These are phyloP conservation scores for Cyprinus carpio DNA, from an alignment of 2,113 vertebrate species.

Conservation along the genomic window DNA sequence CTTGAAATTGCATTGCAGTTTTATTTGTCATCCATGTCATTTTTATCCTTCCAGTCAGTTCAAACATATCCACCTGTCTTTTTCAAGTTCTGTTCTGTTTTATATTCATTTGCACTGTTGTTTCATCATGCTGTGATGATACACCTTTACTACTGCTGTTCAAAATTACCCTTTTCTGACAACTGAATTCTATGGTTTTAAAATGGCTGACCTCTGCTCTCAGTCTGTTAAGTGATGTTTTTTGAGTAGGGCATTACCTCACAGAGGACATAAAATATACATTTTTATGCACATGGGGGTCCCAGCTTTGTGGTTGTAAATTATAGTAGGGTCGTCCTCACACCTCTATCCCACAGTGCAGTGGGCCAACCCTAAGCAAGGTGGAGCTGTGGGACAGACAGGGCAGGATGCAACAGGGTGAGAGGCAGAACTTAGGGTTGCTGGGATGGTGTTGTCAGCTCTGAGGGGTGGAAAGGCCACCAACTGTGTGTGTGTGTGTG, in stretches of 20 bases:
- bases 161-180: conserved; percentile 41
- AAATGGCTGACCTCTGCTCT: conserved; percentile 43
- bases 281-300: conserved; percentile 37
- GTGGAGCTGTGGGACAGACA: conserved; percentile 17
- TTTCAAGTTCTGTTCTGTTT: conserved; percentile 2
- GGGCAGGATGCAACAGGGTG: background rate
- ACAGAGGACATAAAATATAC: conserved; percentile 36
- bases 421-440: background rate
- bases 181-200: conserved; percentile 51
- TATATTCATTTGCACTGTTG: conserved; percentile 11
- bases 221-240: conserved; percentile 42
- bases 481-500: conserved; percentile 18
- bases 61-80: background rate
- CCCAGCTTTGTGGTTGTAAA: conserved; percentile 49
- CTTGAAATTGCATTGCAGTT: background rate
- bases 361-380: conserved; percentile 10
- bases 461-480: background rate
- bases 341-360: conserved; percentile 33
- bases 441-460: conserved; percentile 25
- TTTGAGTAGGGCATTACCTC: conserved; percentile 42
- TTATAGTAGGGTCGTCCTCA: conserved; percentile 38
- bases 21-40: background rate
- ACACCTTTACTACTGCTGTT: background rate
- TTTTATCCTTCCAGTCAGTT: background rate
- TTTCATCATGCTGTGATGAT: conserved; percentile 19